Evolutionary conservation across 1,140 invertebrate species (phyloP), one percentile per base, ranked within the genome.

Genomic region (Ptiloglossa arizonensis): DNA sequence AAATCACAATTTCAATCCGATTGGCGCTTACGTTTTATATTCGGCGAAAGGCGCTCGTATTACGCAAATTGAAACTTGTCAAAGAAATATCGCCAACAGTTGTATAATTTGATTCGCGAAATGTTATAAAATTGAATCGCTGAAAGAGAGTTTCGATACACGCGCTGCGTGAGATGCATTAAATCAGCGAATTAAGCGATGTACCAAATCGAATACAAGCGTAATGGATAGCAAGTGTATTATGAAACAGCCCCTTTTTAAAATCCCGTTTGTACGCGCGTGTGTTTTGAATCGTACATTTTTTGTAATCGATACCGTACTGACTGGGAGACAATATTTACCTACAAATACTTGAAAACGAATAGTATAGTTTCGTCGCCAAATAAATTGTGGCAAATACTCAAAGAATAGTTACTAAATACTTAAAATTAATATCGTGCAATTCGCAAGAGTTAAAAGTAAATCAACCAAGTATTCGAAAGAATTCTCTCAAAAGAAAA

Each of bases 121-220:
- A 44, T 66, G 50, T 44, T 38, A 38, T n/a, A 27, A 74, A 74
- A 74, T 74, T 38, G 56, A 74, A 74, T 74, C 29, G 62, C 27
- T 67, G 38, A 66, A 73, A 66, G 32, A n/a, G 19, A 41, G 29
- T 19, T 66, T 52, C 32, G 8, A 66, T 41, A 66, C 19, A 27
- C 19, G 24, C 5, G 24, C 64, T 5, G 13, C 17, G 13, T 22
- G 8, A 5, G 66, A 19, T 15, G 35, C 19, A 67, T 74, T 44
- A 24, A 67, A 67, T 74, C 66, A 67, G 44, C 29, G 19, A 19
- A 32, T 48, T 27, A 35, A 64, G 13, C 32, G 32, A 29, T 52
- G 35, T 15, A 19, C 8, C 38, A 63, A 22, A 44, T 74, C 24
- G 24, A 8, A 4, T 35, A 15, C 22, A 15, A 35, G 0, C 15